These are phyloP conservation scores for Cyrtonyx montezumae DNA, from an alignment of 2,113 vertebrate genomes.

Conservation along the genomic window DNA sequence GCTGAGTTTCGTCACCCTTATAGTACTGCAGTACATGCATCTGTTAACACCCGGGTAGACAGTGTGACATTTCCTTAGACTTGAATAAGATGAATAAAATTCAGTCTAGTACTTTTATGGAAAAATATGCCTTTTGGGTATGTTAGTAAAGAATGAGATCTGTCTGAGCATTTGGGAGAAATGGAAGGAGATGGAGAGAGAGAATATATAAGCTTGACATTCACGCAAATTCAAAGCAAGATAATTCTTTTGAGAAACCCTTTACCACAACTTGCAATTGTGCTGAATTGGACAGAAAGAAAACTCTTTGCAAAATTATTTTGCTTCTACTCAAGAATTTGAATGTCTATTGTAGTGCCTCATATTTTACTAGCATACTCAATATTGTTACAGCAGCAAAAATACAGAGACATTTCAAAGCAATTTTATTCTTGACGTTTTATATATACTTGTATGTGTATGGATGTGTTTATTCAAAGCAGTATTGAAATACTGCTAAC, in stretches of 20 bases:
- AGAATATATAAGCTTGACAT: background rate
- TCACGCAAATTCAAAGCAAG: constrained; percentile 20
- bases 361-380: background rate
- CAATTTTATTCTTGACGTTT: background rate
- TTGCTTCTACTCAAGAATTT: constrained; percentile 2
- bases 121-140: background rate
- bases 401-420: constrained; percentile 13
- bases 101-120: background rate
- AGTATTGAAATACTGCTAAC: background rate
- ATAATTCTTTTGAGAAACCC: background rate
- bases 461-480: background rate
- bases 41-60: background rate
- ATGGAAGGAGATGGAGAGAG: background rate
- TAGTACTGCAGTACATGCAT: background rate
- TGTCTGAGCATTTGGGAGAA: background rate
- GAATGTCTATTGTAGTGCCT: background rate
- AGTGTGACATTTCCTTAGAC: background rate
- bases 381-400: constrained; percentile 3
- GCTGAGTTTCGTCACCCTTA: background rate
- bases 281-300: constrained; percentile 27
- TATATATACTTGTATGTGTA: background rate
- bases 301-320: background rate
- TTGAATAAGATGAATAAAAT: background rate
- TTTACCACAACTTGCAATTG: background rate
- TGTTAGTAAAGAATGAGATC: background rate